Evolutionary conservation across 1,140 invertebrate genomes (phyloP), one percentile per base, ranked within the genome.

Genomic region (Panonychus citri): DNA sequence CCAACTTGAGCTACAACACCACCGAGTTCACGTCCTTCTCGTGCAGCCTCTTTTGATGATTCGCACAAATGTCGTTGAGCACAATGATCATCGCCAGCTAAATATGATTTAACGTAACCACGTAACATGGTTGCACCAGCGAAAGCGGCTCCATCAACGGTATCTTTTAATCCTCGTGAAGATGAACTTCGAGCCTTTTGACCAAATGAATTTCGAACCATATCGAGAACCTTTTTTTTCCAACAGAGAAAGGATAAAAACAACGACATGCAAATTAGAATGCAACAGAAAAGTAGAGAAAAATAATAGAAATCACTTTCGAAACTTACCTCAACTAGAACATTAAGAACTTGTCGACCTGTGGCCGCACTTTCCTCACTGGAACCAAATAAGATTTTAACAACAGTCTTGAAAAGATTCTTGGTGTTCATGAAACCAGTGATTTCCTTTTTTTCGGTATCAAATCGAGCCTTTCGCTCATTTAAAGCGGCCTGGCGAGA

Each of bases 1-100:
- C 84, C 85, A 61, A 90, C 72, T 72, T 89, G 84, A 64, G 86
- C 89, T 76, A 88, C 86, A 53, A 89, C 77, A 62, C 82, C 81
- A 60, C 80, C 83, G 59, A 79, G 78, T 62, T 83, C 82, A 55
- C 74, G 71, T 53, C 83, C 79, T 64, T 86, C 83, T 10, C 75
- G 73, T n/a, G 81, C 75, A 67, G 85, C 90, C 66, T 88, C 85
- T 24, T 76, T 79, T 66, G 83, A 88, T 3, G 85, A 85, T 64
- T 89, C 82, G 65, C 87, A 91, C 48, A 90, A 75, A 71, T 77
- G 82, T 67, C 77, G 84, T 73, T 79, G 78, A 65, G 81, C 77
- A 66, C 83, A 86, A 58, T 74, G 74, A 62, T 85, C 82, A 63
- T 88, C 81, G 19, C 76, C 75, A n/a, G 78, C 81, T 55, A 79